Evolutionary conservation across 2,113 vertebrate genomes (phyloP), one percentile per base, ranked within the genome.

Genomic region (Choloepus hoffmanni): DNA sequence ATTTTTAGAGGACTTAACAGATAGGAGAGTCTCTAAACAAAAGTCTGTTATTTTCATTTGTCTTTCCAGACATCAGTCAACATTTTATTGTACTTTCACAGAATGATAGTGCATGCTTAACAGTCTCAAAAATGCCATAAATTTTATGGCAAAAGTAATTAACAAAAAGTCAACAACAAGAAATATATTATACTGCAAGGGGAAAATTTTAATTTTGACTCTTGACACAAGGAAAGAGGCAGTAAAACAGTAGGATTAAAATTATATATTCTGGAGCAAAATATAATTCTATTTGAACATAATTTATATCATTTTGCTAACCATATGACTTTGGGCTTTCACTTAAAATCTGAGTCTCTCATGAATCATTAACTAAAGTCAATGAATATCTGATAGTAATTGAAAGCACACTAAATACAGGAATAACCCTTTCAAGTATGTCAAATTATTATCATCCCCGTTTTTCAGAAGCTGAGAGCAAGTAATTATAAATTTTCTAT

Each of bases 51-150:
- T 85, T 88, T 58, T 77, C 23, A 67, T 12, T 62, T 70, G 4
- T 36, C 48, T 85, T 55, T n/a, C 50, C 28, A 94, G n/a, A 95
- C 91, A 60, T 18, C 65, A 92, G n/a, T 74, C 33, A 93, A 81
- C 36, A 74, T 43, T 74, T 89, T 91, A 84, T 79, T 90, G 92
- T 84, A 24, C 18, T 63, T 95, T 85, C 85, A 50, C 90, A 81
- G 90, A 96, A 92, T 88, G 77, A 88, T 90, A 88, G 65, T 65
- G 26, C 3, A 53, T 90, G 28, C 43, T 95, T 74, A 63, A 50
- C 19, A 88, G 36, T 62, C 13, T 83, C 73, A 92, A 72, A 48
- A 67, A 63, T 92, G 24, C 79, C 13, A 62, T 85, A 36, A 63
- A 81, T 70, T 55, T 87, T 85, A 88, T 92, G 36, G 36, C 12